Percentiles rank a stretch among this genome's conserved stretches.
Evolutionary conservation across 2,113 vertebrate species (phyloP).

Genomic region (Pelvicachromis taeniatus): DNA sequence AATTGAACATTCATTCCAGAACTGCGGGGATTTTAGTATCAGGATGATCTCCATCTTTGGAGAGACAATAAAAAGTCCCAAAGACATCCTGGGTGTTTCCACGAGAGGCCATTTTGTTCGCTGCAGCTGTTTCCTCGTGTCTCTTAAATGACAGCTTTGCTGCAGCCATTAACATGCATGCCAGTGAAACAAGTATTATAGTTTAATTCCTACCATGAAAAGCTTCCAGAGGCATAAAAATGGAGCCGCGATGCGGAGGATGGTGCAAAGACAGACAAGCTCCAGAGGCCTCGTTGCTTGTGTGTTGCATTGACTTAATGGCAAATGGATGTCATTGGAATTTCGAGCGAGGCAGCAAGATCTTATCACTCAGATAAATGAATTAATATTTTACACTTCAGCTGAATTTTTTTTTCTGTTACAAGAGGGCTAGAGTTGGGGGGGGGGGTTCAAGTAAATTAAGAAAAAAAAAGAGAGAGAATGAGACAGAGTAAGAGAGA

Average conservation of each 20-base stretch:
- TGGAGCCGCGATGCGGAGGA: slow-evolving; percentile 22
- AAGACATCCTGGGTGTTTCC: slow-evolving; percentile 50
- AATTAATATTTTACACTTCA: slow-evolving; percentile 79
- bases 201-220: slow-evolving; percentile 76
- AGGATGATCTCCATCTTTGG: slow-evolving; percentile 55
- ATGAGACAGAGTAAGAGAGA: slow-evolving; percentile 49
- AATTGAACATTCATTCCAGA: slow-evolving; percentile 51
- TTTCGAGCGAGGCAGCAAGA: slow-evolving; percentile 72
- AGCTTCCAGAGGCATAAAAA: slow-evolving; percentile 70
- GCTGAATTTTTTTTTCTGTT: slow-evolving; percentile 57
- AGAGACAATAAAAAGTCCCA: slow-evolving; percentile 49
- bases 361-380: slow-evolving; percentile 76
- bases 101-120: slow-evolving; percentile 66
- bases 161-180: slow-evolving; percentile 61
- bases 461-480: slow-evolving; percentile 58
- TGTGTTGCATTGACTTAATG: slow-evolving; percentile 69
- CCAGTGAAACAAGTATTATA: slow-evolving; percentile 73
- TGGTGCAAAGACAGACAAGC: slow-evolving; percentile 53
- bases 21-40: slow-evolving; percentile 54
- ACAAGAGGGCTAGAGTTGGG: slow-evolving; percentile 54
- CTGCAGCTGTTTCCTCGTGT: slow-evolving; percentile 55
- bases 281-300: slow-evolving; percentile 62
- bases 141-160: slow-evolving; percentile 71
- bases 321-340: slow-evolving; percentile 74
- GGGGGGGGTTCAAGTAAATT: slow-evolving; percentile 65